Evolutionary conservation across 2,888 invertebrate genomes (phyloP).

Genomic region (Pollenia griseotomentosa): DNA sequence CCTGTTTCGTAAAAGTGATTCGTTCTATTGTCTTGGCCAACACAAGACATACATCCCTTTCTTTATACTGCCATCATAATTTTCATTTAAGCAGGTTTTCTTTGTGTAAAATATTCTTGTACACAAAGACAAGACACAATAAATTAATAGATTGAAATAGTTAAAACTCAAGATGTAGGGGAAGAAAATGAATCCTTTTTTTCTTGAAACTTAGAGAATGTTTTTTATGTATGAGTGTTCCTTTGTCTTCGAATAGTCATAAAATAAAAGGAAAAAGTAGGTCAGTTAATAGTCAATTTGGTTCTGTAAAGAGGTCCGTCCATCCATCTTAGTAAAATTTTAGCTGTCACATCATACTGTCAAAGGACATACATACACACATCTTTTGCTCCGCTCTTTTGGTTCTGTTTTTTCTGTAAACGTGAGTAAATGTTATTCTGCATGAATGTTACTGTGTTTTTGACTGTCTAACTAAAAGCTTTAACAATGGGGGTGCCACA

Average conservation of each 20-base stretch:
- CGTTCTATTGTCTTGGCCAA: constrained; percentile 25
- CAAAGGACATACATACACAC: constrained; percentile 38
- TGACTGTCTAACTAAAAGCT: constrained; percentile 24
- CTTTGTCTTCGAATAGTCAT: constrained; percentile 43
- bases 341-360: constrained; percentile 38
- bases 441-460: no score
- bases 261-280: constrained; percentile 53
- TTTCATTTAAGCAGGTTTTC: constrained; percentile 52
- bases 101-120: constrained; percentile 23
- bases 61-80: constrained; percentile 36
- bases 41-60: constrained; percentile 26
- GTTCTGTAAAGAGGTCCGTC: constrained; percentile 24
- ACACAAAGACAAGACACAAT: constrained; percentile 8
- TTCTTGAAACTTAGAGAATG: not conserved
- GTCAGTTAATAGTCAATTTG: constrained; percentile 53
- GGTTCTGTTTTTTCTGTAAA: not conserved
- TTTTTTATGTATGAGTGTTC: not conserved
- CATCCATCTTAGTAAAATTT: constrained; percentile 48
- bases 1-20: constrained; percentile 15
- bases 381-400: constrained; percentile 6
- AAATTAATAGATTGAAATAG: not conserved
- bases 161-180: not conserved
- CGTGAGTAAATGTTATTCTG: no score
- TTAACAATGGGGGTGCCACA: constrained; percentile 40
- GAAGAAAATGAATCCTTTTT: constrained; percentile 23